Evolutionary conservation across 2,888 invertebrate species (phyloP).

Genomic region (Toxonevra muliebris): DNA sequence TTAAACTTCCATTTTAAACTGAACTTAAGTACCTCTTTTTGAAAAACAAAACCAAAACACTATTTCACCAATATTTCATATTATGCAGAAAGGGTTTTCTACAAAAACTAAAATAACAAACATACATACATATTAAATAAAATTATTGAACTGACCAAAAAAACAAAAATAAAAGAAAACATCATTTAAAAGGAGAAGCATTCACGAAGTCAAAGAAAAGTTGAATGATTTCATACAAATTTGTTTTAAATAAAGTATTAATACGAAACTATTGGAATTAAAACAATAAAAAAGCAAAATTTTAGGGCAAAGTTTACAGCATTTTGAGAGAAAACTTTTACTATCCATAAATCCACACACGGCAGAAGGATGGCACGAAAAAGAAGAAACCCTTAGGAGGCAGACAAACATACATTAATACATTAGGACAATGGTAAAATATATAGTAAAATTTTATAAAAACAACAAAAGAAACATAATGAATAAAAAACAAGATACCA

Average conservation of each 20-base stretch:
- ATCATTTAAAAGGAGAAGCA: not conserved
- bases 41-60: conserved; percentile 14
- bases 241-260: conserved; percentile 14
- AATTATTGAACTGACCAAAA: conserved; percentile 49
- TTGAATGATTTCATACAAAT: conserved; percentile 34
- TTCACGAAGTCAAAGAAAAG: no score
- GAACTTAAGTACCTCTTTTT: conserved; percentile 16
- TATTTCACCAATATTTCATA: no score
- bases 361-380: conserved; percentile 2
- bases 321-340: not conserved
- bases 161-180: conserved; percentile 24
- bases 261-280: conserved; percentile 36
- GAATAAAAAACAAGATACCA: conserved; percentile 12
- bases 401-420: conserved; percentile 3
- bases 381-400: not conserved
- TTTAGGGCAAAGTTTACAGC: conserved; percentile 1
- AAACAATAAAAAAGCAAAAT: not conserved
- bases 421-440: conserved; percentile 25
- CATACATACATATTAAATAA: not conserved
- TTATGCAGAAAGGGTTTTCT: not conserved
- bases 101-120: conserved; percentile 6
- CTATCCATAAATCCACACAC: not conserved
- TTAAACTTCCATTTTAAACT: conserved; percentile 20
- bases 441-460: conserved; percentile 30
- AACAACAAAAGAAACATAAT: conserved; percentile 23